Base-by-base conservation (phyloP, 2,113 vertebrate genomes). In the Pseudorectes ferrugineus region DNA sequence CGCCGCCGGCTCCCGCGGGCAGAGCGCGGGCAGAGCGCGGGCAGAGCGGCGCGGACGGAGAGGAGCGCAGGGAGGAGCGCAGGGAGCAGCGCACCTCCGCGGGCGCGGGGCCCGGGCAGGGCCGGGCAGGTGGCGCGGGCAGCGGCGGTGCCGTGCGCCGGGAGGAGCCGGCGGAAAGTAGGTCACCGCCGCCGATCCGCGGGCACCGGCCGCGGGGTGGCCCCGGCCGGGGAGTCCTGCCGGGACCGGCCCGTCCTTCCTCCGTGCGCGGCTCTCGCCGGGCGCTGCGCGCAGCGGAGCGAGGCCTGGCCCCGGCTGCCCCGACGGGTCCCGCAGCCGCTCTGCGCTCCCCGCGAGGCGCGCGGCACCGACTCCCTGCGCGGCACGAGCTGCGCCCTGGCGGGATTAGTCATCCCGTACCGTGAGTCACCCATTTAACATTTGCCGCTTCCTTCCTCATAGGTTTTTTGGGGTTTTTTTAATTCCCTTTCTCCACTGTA, bases 151-250 rank as follows among this genome's bases (percentile, higher is more conserved):
- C 26, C 25, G 21, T 12, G 28, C 20, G 12, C 46, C 58, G 49
- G 54, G 76, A 72, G 70, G 57, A 26, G 66, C 36, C 52, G 52
- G 48, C 19, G 91, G 97, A 98, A 98, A 98, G 98, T 98, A 98
- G 98, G 98, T 98, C 98, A 98, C 90, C 92, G 97, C 92, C 58
- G 96, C 86, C 97, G 98, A 96, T 97, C 96, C 94, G 96, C 95
- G 93, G 91, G 95, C 95, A 83, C 97, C 96, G 96, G 94, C 95
- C 52, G 83, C 93, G 92, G 86, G 38, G 22, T 15, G 83, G 42
- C 7, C 24, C 24, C 58, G n/a, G 12, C 70, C 6, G 19, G 43
- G 49, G 13, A 11, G 59, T 18, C 18, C 40, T 12, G 22, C 38
- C 25, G 19, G 49, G 3, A 16, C 23, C 70, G 82, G 43, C 51